phyloP scores from a whole-genome alignment of 2,797 vertebrate species.

The Tiaroga cobitis region DNA sequence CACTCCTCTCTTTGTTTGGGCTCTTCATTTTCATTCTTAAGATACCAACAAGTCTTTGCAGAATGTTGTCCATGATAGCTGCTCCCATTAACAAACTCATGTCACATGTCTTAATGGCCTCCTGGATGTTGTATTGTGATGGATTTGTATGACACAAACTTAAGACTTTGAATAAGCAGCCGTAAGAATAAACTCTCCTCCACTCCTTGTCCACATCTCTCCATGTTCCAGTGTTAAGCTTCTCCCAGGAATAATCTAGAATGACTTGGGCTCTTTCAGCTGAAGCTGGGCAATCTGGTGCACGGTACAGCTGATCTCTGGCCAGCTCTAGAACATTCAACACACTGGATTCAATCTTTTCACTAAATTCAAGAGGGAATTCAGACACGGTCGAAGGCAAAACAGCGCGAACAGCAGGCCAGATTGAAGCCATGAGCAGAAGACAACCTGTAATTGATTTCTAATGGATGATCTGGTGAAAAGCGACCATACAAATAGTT shows the following conservation, averaged over 20 bases:
- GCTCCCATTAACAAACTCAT: constrained; percentile 90
- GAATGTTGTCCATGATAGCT: constrained; percentile 79
- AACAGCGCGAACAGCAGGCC: constrained; percentile 71
- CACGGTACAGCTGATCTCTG: constrained; percentile 73
- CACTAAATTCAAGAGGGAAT: constrained; percentile 75
- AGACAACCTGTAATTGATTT: neutral
- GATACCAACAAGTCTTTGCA: constrained; percentile 75
- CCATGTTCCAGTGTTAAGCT: constrained; percentile 88
- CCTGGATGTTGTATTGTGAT: constrained; percentile 51
- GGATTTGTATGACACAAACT: constrained; percentile 73
- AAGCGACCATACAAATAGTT: no score
- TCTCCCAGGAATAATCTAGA: constrained; percentile 89
- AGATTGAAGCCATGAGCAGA: constrained; percentile 68
- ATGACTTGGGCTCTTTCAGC: constrained; percentile 76
- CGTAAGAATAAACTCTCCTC: constrained; percentile 85
- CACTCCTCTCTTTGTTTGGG: constrained; percentile 46
- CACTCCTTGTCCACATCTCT: constrained; percentile 85
- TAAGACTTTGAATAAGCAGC: constrained; percentile 86
- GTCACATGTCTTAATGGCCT: constrained; percentile 84
- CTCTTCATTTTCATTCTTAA: constrained; percentile 73
- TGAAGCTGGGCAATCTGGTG: constrained; percentile 29
- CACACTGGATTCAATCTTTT: constrained; percentile 76
- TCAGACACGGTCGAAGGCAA: constrained; percentile 75
- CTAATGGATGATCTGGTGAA: neutral
- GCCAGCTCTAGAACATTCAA: constrained; percentile 71